Evolutionary conservation across 1,140 invertebrate genomes (phyloP).

Genomic region (Physella acuta): DNA sequence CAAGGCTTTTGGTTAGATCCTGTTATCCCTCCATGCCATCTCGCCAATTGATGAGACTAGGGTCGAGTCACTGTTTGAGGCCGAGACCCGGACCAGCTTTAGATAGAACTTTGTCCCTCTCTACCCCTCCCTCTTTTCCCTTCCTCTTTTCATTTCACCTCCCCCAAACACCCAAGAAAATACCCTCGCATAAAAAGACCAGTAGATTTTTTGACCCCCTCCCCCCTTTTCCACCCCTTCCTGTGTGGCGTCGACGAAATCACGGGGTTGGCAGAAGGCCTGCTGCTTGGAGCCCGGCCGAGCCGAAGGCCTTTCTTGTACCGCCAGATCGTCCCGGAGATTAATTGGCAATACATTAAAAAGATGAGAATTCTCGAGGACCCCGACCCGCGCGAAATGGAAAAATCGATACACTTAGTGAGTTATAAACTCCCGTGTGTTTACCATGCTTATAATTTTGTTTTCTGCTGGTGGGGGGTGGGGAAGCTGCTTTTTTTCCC

Average conservation of each 20-base stretch:
- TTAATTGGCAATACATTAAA: constrained; percentile 23
- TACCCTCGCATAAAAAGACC: neutral
- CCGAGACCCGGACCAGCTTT: neutral
- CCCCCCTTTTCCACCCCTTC: no score
- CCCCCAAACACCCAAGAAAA: no score
- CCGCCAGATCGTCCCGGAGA: constrained; percentile 8
- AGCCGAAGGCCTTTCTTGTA: constrained; percentile 6
- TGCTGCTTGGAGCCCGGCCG: neutral
- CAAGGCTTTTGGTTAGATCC: neutral
- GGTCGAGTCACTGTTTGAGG: neutral
- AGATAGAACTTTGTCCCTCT: neutral
- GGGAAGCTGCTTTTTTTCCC: no score
- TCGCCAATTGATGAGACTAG: constrained; percentile 6
- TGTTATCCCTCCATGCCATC: constrained; percentile 16
- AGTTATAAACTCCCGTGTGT: constrained; percentile 14
- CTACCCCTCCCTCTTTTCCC: neutral
- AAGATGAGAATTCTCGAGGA: constrained; percentile 20
- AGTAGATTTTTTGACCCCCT: no score
- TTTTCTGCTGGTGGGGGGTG: no score
- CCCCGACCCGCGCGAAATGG: neutral
- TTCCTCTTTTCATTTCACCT: neutral
- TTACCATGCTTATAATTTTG: constrained; percentile 18
- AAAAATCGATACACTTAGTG: constrained; percentile 24
- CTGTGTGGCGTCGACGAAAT: neutral
- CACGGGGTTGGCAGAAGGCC: neutral